phyloP scores from a whole-genome alignment of 2,797 vertebrate species.

The Aphelocoma californica region DNA sequence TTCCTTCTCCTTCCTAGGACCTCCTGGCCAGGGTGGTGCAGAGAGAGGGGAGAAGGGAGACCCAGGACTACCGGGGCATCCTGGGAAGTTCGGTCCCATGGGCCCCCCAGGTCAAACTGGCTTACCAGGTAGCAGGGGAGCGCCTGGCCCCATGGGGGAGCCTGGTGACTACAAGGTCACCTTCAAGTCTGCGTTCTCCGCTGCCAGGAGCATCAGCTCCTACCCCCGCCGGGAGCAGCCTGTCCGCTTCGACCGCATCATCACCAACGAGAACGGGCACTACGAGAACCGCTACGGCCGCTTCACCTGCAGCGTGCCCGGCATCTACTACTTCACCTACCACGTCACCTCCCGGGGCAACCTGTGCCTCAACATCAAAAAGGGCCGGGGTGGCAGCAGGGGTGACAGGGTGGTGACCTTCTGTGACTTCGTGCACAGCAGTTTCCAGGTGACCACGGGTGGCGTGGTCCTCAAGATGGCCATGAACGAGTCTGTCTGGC shows the following conservation, averaged over 20 bases:
- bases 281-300: conserved; percentile 65
- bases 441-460: conserved; percentile 78
- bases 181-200: conserved; percentile 73
- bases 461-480: conserved; percentile 75
- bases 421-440: conserved; percentile 70
- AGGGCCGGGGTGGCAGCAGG: neutral
- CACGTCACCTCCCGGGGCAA: conserved; percentile 72
- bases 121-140: neutral
- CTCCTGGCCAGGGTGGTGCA: conserved; percentile 45
- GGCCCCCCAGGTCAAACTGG: conserved; percentile 68
- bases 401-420: conserved; percentile 68
- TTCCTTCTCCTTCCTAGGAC: conserved; percentile 50
- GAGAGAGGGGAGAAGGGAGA: conserved; percentile 76
- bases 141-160: conserved; percentile 62
- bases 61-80: conserved; percentile 61
- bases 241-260: conserved; percentile 70
- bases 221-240: neutral
- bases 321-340: conserved; percentile 84
- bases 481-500: conserved; percentile 55
- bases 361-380: conserved; percentile 76
- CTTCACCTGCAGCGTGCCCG: conserved; percentile 72
- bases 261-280: conserved; percentile 39
- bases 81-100: conserved; percentile 78
- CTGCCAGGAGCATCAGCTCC: conserved; percentile 1
- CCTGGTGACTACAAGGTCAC: conserved; percentile 54